Percentiles rank a stretch among this genome's conserved stretches.
phyloP scores from a whole-genome alignment of 2,113 vertebrate species.

The Emydura subglobosa region DNA sequence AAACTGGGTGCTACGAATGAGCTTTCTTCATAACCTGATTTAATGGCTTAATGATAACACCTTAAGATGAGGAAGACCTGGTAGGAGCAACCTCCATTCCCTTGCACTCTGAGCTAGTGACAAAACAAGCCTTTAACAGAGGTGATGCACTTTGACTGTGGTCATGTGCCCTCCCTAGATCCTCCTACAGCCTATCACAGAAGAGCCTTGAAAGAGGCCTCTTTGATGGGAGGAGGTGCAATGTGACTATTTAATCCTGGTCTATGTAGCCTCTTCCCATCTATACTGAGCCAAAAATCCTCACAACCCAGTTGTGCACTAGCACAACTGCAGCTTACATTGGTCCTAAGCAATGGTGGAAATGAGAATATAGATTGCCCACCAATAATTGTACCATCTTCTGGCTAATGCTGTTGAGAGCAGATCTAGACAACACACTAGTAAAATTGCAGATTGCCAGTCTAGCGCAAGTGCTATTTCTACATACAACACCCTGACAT shows the following conservation, averaged over 20 bases:
- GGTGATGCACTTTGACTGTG: background rate
- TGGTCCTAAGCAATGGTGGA: background rate
- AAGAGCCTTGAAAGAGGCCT: background rate
- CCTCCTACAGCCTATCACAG: background rate
- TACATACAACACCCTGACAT: background rate
- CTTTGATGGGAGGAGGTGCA: background rate
- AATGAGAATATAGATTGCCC: background rate
- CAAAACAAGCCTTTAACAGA: background rate
- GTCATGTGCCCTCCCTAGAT: background rate
- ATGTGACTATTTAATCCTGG: background rate
- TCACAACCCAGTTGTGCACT: background rate
- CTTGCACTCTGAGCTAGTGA: background rate
- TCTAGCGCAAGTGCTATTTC: background rate
- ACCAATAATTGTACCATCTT: background rate
- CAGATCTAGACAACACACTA: background rate
- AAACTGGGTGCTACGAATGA: background rate
- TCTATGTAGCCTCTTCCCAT: background rate
- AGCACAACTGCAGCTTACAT: background rate
- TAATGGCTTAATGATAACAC: background rate
- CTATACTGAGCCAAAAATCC: background rate
- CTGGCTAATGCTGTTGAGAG: background rate
- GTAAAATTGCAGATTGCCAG: background rate
- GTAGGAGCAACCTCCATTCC: background rate
- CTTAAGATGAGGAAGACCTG: background rate
- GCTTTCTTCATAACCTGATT: background rate